Evolutionary conservation across 1,140 invertebrate species (phyloP).

Genomic region (Ooceraea biroi): DNA sequence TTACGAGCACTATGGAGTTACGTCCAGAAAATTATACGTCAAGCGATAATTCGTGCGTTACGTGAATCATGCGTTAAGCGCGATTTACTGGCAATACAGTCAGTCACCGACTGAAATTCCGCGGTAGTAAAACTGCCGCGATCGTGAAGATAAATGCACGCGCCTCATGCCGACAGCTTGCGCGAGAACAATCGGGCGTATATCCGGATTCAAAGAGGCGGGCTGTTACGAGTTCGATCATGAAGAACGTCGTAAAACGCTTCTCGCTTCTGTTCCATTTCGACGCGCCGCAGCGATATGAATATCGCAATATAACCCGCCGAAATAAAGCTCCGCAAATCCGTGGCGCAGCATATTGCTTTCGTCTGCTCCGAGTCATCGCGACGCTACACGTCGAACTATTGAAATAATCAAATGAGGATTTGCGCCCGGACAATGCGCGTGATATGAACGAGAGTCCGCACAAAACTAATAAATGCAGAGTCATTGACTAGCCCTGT

Average conservation of each 20-base stretch:
- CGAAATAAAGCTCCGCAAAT: slow-evolving; percentile 33
- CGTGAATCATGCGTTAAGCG: slow-evolving; percentile 5
- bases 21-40: background rate
- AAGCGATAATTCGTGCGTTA: background rate
- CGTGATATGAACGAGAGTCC: background rate
- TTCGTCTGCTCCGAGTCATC: background rate
- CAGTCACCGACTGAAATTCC: no score
- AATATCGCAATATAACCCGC: slow-evolving; percentile 7
- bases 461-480: background rate
- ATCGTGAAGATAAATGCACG: no score
- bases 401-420: slow-evolving; percentile 18
- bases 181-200: no score
- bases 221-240: background rate
- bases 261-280: background rate
- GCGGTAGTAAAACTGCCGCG: no score
- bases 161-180: no score
- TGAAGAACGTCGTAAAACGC: background rate
- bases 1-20: slow-evolving; percentile 3
- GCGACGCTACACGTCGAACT: background rate
- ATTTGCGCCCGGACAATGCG: background rate
- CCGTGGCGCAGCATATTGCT: slow-evolving; percentile 24
- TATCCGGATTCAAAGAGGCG: background rate
- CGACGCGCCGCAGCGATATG: background rate
- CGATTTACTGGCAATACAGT: background rate
- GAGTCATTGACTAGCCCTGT: background rate